phyloP scores from a whole-genome alignment of 2,113 vertebrate genomes.

The Tursiops truncatus region DNA sequence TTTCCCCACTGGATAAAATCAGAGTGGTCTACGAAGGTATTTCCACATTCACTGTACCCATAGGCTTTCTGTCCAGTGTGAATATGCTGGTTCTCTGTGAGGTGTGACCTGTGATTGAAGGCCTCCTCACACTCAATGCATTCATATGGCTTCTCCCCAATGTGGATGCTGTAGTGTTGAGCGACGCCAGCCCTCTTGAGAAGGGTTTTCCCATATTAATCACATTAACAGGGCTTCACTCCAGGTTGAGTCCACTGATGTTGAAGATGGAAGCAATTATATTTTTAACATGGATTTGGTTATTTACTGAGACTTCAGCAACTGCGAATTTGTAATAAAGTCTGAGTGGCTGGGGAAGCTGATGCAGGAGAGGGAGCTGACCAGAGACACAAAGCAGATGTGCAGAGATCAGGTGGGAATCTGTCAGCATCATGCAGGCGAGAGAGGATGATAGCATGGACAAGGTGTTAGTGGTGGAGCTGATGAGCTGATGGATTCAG shows the following conservation, averaged over 20 bases:
- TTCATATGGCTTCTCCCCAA: neutral
- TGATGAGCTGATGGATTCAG: neutral
- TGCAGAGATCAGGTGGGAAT: neutral
- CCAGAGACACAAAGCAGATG: neutral
- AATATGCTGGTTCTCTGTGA: constrained; percentile 34
- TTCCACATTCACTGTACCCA: constrained; percentile 40
- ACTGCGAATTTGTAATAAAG: neutral
- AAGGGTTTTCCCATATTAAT: neutral
- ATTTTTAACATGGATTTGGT: neutral
- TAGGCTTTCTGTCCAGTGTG: constrained; percentile 47
- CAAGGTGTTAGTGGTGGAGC: neutral
- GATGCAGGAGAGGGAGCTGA: neutral
- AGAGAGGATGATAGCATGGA: neutral
- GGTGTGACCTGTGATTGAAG: neutral
- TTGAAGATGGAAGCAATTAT: neutral
- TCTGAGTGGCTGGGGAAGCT: neutral
- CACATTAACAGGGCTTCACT: neutral
- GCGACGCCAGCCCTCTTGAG: neutral
- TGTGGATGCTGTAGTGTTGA: neutral
- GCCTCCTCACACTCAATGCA: neutral
- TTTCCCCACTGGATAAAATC: neutral
- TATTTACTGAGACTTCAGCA: neutral
- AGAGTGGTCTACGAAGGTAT: neutral
- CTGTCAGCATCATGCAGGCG: neutral
- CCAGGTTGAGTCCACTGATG: neutral